These are phyloP conservation scores for Callaeas wilsoni DNA, from an alignment of 2,113 vertebrate genomes.

Conservation along the genomic window DNA sequence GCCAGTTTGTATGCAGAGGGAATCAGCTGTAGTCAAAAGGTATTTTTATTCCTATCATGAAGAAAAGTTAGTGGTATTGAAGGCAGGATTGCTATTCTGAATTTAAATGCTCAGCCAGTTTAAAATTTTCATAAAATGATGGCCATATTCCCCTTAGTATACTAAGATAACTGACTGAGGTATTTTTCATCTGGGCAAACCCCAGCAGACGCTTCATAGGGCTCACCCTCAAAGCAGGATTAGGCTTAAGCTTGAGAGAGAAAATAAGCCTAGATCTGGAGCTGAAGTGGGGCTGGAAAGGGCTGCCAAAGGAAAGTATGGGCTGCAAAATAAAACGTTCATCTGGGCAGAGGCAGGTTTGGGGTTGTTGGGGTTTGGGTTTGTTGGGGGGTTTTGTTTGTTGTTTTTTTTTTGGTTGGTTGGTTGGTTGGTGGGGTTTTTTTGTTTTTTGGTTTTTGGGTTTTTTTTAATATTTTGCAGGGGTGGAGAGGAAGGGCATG, in stretches of 20 bases:
- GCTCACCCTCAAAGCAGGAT: not conserved
- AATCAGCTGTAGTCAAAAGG: not conserved
- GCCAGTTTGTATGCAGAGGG: not conserved
- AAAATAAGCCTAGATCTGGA: not conserved
- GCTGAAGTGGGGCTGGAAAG: not conserved
- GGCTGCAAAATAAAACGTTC: not conserved
- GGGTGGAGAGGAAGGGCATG: too few relatives aligned
- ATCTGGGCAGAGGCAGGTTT: not conserved
- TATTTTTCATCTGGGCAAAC: not conserved
- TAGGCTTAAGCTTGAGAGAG: not conserved
- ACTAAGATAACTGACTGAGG: not conserved
- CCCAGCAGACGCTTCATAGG: not conserved
- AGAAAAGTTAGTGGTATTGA: not conserved
- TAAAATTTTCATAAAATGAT: not conserved
- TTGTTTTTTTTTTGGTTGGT: too few relatives aligned
- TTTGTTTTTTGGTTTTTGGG: not conserved
- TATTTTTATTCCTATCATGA: not conserved
- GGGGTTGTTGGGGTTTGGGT: not conserved
- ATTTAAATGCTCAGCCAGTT: not conserved
- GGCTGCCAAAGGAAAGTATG: not conserved
- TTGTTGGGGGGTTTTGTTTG: not conserved
- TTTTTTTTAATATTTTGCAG: rapidly evolving
- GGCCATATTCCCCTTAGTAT: not conserved
- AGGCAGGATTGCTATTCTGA: not conserved
- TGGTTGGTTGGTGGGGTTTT: not conserved